Conservation (phyloP, 2,113 vertebrate genomes). For the Notiomystis cincta region DNA sequence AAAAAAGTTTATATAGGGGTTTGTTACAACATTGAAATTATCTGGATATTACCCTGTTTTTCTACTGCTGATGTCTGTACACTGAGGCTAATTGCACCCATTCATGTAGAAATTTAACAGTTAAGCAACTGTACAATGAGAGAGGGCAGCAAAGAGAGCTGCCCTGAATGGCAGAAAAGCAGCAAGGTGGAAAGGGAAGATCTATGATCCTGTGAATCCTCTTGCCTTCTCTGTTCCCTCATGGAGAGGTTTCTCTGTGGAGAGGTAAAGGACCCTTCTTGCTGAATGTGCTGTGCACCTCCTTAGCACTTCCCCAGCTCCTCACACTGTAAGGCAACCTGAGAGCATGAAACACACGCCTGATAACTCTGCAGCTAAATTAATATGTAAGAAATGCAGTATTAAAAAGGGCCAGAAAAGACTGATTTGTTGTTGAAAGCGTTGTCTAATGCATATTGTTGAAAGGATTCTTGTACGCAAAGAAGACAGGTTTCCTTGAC, state of each 20-base stretch:
- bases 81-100: not conserved
- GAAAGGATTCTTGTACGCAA: not conserved
- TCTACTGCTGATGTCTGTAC: not conserved
- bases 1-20: not conserved
- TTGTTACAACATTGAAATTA: not conserved
- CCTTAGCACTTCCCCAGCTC: not conserved
- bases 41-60: not conserved
- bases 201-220: not conserved
- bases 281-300: not conserved
- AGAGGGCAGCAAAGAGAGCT: not conserved
- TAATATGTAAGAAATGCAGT: not conserved
- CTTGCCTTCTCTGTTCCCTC: not conserved
- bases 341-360: not conserved
- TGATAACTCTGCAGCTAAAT: not conserved
- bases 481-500: conserved; percentile 15
- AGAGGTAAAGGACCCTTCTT: not conserved
- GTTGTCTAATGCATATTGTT: not conserved
- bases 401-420: not conserved
- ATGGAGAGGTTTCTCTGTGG: not conserved
- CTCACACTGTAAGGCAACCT: not conserved
- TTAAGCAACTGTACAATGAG: not conserved
- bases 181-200: not conserved
- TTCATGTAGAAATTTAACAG: not conserved
- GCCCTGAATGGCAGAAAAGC: not conserved
- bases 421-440: conserved; percentile 23